These are phyloP conservation scores for Probaryconus sp. DNA, from an alignment of 1,140 invertebrate genomes.

Conservation along the genomic window DNA sequence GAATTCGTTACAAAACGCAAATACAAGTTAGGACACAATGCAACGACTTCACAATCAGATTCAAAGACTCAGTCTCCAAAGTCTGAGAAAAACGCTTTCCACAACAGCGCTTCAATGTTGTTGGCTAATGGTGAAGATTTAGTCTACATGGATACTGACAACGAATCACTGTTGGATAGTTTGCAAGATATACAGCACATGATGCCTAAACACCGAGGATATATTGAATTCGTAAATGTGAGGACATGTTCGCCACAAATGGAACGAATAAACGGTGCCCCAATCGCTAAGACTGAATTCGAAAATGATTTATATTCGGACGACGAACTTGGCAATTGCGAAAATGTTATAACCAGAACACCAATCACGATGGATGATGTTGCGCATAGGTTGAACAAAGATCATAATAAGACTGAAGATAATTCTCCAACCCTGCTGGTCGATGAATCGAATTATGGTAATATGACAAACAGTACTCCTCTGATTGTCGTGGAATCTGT, in stretches of 20 bases:
- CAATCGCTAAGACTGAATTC: constrained; percentile 71
- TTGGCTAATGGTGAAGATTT: constrained; percentile 79
- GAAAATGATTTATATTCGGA: constrained; percentile 72
- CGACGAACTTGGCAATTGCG: constrained; percentile 64
- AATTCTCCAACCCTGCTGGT: constrained; percentile 9
- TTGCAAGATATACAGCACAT: constrained; percentile 78
- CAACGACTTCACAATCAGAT: not conserved
- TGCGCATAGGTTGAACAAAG: constrained; percentile 46
- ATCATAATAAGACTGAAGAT: constrained; percentile 31
- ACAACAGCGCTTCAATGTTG: constrained; percentile 71
- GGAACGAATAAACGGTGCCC: constrained; percentile 58
- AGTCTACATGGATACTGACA: constrained; percentile 88
- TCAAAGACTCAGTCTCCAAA: not conserved
- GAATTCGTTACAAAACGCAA: constrained; percentile 77
- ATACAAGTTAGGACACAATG: constrained; percentile 61
- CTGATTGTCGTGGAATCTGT: constrained; percentile 52
- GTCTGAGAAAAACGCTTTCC: constrained; percentile 59
- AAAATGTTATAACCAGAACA: constrained; percentile 72
- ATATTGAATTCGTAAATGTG: constrained; percentile 83
- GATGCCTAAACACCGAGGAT: constrained; percentile 81
- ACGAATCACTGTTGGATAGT: constrained; percentile 81
- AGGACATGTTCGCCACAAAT: constrained; percentile 22
- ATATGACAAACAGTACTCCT: constrained; percentile 7
- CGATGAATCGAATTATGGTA: not conserved
- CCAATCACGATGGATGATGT: constrained; percentile 73